Base-by-base conservation (phyloP, 2,113 vertebrate species). In the Picathartes gymnocephalus region DNA sequence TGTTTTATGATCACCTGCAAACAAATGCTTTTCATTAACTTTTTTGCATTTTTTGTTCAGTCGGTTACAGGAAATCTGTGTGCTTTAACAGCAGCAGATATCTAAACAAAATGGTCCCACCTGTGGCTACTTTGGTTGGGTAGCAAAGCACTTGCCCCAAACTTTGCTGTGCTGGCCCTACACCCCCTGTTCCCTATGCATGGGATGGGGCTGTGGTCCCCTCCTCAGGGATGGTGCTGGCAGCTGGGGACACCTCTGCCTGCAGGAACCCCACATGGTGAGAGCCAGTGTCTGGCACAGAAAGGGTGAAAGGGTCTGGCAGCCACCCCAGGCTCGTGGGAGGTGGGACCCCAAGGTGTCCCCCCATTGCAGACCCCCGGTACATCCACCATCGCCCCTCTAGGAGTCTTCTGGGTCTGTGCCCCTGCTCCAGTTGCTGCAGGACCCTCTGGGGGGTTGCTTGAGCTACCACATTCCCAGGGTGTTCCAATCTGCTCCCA, bases 361-460 rank as follows among this genome's bases (percentile, higher is more conserved):
- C 35, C 58, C 11, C 10, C 23, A 9, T 1, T 0, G 1, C 39
- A 21, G 56, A 64, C 60, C 56, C 64, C 56, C 1, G 0, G 13
- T 21, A 24, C 1, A 1, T 25, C 50, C 39, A 35, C 48, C 14
- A 2, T 4, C 0, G 0, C 24, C 25, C 45, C 45, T 24, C 35
- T 0, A 0, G 20, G 40, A 45, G 50, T 15, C 35, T 30, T 44
- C 10, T 39, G 39, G 35, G 70, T 48, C n/a, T 53, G n/a, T 22
- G 27, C 4, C 69, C 27, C 7, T 11, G 27, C 58, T 68, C 18
- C 24, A 3, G 2, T 10, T 33, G 18, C 58, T 57, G 39, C 23
- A 44, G 58, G 53, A 31, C 9, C 9, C 48, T 44, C 22, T 20
- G 25, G 42, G 17, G 61, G 16, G 40, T 65, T 5, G 0, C 39